phyloP scores from a whole-genome alignment of 2,888 invertebrate genomes.

The Bursaphelenchus okinawaensis region DNA sequence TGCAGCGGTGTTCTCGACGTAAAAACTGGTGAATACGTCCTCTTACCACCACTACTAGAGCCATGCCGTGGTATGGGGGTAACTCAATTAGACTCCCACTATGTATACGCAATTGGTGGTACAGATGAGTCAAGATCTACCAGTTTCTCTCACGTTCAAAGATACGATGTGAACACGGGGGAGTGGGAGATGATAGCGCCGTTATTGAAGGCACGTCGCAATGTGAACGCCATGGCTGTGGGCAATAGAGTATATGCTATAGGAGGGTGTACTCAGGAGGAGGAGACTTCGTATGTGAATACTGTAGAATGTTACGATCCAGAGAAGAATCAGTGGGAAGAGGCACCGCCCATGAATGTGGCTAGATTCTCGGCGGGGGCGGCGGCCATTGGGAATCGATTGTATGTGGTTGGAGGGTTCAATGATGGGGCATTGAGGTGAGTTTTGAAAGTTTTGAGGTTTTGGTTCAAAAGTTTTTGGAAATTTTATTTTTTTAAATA shows the following conservation, averaged over 20 bases:
- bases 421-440: neutral
- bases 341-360: neutral
- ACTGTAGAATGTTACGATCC: slow-evolving; percentile 3
- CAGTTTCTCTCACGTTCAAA: slow-evolving; percentile 7
- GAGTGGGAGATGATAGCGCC: neutral
- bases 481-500: neutral
- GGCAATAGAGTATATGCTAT: neutral
- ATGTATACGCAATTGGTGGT: slow-evolving; percentile 4
- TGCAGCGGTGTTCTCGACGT: neutral
- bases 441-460: neutral
- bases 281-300: slow-evolving; percentile 2
- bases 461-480: neutral
- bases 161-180: neutral
- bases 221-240: slow-evolving; percentile 1
- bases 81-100: neutral
- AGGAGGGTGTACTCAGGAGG: slow-evolving; percentile 1
- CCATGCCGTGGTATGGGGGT: neutral
- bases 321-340: slow-evolving; percentile 1
- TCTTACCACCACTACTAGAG: neutral
- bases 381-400: neutral
- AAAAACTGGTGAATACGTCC: neutral
- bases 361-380: neutral
- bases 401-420: slow-evolving; percentile 11
- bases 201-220: neutral
- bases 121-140: neutral